phyloP scores from a whole-genome alignment of 2,888 invertebrate species.

The Synanthedon andrenaeformis region DNA sequence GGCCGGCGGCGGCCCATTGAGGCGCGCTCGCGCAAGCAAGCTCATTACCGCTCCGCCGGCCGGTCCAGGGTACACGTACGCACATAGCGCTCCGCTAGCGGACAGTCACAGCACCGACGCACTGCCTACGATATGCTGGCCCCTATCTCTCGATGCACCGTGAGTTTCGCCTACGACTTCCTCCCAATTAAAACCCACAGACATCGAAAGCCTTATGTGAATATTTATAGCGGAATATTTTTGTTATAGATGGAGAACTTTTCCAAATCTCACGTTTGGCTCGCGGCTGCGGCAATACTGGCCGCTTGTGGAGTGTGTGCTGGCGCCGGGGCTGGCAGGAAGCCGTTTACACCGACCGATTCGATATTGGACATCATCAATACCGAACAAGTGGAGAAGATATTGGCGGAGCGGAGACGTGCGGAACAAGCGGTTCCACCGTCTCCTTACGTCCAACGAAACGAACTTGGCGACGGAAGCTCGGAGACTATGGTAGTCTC shows the following conservation, averaged over 20 bases:
- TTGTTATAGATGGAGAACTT: constrained; percentile 60
- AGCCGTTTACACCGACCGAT: constrained; percentile 57
- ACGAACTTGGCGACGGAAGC: constrained; percentile 70
- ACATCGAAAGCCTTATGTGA: constrained; percentile 17
- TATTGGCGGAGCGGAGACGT: constrained; percentile 62
- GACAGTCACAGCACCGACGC: constrained; percentile 38
- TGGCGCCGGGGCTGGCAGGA: constrained; percentile 50
- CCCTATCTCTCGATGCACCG: constrained; percentile 52
- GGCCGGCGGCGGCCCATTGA: constrained; percentile 60
- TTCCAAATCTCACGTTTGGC: constrained; percentile 51
- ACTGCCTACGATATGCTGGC: constrained; percentile 50
- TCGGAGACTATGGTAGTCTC: constrained; percentile 58
- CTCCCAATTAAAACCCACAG: constrained; percentile 33
- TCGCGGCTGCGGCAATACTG: constrained; percentile 47
- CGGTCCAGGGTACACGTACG: constrained; percentile 64
- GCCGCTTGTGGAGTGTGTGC: constrained; percentile 44
- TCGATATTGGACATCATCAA: constrained; percentile 74
- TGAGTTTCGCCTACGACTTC: constrained; percentile 61
- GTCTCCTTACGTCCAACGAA: constrained; percentile 60
- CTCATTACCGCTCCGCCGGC: constrained; percentile 68
- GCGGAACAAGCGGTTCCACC: constrained; percentile 54
- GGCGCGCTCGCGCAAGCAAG: constrained; percentile 43
- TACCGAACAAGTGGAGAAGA: constrained; percentile 70
- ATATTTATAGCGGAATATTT: constrained; percentile 7
- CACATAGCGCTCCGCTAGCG: constrained; percentile 52